phyloP scores from a whole-genome alignment of 2,113 vertebrate genomes.

The Tetrao urogallus region DNA sequence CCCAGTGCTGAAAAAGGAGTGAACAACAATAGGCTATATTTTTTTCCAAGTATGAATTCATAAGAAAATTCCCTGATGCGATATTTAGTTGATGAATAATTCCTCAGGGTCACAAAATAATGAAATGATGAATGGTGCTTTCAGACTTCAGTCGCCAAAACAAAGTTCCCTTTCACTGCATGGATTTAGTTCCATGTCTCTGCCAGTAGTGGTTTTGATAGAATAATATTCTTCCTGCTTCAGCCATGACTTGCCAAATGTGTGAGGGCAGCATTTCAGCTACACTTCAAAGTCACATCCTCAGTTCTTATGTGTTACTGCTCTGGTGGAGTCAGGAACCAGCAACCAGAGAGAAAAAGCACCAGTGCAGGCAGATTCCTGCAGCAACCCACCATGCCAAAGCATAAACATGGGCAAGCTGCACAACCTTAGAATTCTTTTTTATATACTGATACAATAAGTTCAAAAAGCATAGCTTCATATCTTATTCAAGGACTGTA shows the following conservation, averaged over 20 bases:
- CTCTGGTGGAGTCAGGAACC: background rate
- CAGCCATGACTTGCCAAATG: background rate
- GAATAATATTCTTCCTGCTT: background rate
- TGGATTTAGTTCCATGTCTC: background rate
- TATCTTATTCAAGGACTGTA: background rate
- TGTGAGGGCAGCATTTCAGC: background rate
- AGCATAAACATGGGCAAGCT: background rate
- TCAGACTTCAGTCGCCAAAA: background rate
- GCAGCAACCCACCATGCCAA: background rate
- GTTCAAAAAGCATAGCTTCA: background rate
- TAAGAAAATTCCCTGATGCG: background rate
- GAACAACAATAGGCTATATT: background rate
- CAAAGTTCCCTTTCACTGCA: background rate
- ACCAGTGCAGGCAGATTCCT: rapidly evolving
- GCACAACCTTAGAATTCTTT: background rate
- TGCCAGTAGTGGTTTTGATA: background rate
- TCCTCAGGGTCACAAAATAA: background rate
- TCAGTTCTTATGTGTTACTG: background rate
- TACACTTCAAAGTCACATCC: background rate
- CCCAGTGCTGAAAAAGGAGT: background rate
- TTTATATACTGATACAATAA: background rate
- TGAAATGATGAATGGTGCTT: background rate
- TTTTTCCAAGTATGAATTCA: background rate
- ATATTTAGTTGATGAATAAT: background rate
- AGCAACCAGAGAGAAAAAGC: background rate